Conservation (phyloP, 2,888 invertebrate genomes). For the Dinocampus coccinellae region DNA sequence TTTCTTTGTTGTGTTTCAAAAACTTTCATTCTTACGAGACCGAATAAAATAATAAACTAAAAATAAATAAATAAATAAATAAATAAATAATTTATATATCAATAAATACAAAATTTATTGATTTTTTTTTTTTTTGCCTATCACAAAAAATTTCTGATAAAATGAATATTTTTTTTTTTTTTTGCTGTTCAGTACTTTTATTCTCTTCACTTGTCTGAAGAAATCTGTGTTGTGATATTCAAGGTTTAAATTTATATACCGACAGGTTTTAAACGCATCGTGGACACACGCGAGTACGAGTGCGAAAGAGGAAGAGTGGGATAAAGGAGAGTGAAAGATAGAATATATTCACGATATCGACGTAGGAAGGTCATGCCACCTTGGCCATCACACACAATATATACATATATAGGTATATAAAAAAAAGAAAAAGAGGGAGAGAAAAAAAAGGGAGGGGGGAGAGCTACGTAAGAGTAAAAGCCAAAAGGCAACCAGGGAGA, state of each 20-base stretch:
- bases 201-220: background rate
- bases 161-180: background rate
- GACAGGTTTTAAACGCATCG: background rate
- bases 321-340: background rate
- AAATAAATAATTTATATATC: background rate
- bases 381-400: background rate
- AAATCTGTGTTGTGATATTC: background rate
- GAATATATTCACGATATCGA: background rate
- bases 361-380: background rate
- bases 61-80: background rate
- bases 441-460: too few relatives aligned
- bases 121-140: too few relatives aligned
- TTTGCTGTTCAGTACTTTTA: too few relatives aligned
- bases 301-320: too few relatives aligned
- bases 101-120: too few relatives aligned
- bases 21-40: background rate
- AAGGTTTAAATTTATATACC: background rate
- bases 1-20: background rate
- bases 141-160: too few relatives aligned
- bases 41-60: too few relatives aligned
- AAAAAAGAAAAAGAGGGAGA: too few relatives aligned
- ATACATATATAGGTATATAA: background rate
- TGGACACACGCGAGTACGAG: too few relatives aligned
- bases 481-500: slow-evolving; percentile 37
- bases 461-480: background rate